A percentile compares a stretch with the other conserved stretches of the same genome.
Conservation (phyloP, 2,797 vertebrate species). For the Peromyscus eremicus region DNA sequence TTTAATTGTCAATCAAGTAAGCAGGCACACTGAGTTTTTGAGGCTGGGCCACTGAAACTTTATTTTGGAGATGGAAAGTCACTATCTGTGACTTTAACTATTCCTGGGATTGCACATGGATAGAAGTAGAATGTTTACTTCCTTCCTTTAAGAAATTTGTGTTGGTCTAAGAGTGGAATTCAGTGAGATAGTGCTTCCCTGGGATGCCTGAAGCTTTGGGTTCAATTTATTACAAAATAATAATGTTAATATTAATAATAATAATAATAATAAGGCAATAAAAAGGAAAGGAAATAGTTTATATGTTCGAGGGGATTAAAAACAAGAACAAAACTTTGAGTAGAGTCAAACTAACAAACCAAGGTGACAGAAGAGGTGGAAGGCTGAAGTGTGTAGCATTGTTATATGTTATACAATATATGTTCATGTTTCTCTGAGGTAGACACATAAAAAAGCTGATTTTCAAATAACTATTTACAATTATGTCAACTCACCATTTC, state of each 20-base stretch:
- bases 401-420: accelerated
- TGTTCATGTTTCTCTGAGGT: background rate
- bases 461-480: background rate
- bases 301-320: background rate
- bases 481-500: background rate
- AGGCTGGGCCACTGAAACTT: background rate
- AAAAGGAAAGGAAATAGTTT: background rate
- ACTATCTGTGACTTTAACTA: background rate
- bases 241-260: background rate
- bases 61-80: background rate
- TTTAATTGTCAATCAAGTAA: background rate
- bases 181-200: background rate
- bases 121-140: background rate
- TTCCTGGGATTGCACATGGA: too few relatives aligned
- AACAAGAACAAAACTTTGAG: background rate
- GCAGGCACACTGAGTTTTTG: background rate
- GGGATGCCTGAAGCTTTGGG: background rate
- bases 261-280: background rate
- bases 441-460: background rate
- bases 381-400: background rate
- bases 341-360: background rate
- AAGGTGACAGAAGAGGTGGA: background rate
- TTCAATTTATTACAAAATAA: background rate
- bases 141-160: background rate
- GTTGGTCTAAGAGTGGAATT: too few relatives aligned